Conservation (phyloP, 2,113 vertebrate species). For the Centrocercus urophasianus region DNA sequence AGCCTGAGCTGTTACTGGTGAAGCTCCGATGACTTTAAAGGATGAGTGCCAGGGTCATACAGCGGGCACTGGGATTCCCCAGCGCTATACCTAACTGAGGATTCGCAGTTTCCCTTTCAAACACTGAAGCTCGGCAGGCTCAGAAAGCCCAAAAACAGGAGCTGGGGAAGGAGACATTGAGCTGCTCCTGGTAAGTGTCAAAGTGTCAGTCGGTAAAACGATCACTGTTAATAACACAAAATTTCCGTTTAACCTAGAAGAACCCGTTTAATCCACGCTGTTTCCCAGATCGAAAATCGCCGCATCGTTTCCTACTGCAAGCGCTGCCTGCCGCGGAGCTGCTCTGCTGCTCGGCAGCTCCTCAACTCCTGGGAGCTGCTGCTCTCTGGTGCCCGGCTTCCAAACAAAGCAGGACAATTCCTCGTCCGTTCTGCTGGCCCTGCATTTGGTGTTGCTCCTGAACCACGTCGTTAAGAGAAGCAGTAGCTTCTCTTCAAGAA, state of each 20-base stretch:
- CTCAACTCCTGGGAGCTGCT: constrained; percentile 64
- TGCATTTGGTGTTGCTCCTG: background rate
- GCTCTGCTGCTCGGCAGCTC: background rate
- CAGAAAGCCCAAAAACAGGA: background rate
- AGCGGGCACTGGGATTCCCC: background rate
- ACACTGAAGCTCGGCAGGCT: background rate
- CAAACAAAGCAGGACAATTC: background rate
- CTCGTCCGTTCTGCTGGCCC: background rate
- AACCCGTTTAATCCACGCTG: background rate
- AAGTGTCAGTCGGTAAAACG: background rate
- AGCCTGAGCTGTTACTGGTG: background rate
- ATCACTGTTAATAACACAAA: background rate
- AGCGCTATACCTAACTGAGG: background rate
- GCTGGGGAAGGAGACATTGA: background rate
- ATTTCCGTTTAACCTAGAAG: background rate
- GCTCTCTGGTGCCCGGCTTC: constrained; percentile 65
- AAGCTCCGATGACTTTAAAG: background rate
- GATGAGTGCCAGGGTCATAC: background rate
- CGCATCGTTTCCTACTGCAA: background rate
- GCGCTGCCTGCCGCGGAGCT: background rate
- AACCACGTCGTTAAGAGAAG: background rate
- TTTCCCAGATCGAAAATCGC: background rate
- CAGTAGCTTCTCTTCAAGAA: too few species aligned
- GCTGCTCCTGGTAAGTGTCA: background rate
- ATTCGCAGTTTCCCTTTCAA: background rate